phyloP scores from a whole-genome alignment of 2,797 vertebrate genomes.

The Carcharodon carcharias region DNA sequence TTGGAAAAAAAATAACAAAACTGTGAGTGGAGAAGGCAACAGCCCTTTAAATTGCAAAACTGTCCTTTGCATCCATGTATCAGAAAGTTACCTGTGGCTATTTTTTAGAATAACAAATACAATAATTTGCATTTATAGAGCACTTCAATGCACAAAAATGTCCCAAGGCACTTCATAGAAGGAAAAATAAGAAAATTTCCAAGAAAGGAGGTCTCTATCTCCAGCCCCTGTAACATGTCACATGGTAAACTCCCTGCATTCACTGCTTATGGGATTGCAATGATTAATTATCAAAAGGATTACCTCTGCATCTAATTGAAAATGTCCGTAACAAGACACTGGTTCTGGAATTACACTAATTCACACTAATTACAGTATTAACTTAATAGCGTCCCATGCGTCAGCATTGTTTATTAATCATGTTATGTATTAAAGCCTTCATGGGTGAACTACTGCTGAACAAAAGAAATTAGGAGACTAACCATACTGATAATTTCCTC shows the following conservation, averaged over 20 bases:
- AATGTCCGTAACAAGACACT: constrained; percentile 26
- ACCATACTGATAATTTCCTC: background rate
- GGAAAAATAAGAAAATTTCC: background rate
- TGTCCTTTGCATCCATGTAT: background rate
- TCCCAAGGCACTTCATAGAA: background rate
- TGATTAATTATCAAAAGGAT: constrained; percentile 29
- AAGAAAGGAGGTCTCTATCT: background rate
- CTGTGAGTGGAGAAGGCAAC: background rate
- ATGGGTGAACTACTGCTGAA: constrained; percentile 8
- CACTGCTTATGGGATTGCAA: background rate
- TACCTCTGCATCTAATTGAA: constrained; percentile 26
- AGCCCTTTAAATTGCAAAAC: background rate
- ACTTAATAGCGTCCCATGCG: constrained; percentile 15
- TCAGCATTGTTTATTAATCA: constrained; percentile 23
- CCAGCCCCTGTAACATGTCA: background rate
- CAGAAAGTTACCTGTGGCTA: background rate
- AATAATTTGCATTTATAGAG: background rate
- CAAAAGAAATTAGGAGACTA: constrained; percentile 14
- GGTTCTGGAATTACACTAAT: constrained; percentile 27
- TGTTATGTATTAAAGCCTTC: constrained; percentile 9
- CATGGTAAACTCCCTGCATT: background rate
- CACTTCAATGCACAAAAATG: background rate
- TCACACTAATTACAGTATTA: constrained; percentile 25
- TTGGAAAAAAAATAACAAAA: background rate
- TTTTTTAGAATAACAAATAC: background rate